Percentiles rank a stretch among this genome's conserved stretches.
These are phyloP conservation scores for Homarus gammarus DNA, from an alignment of 2,888 invertebrate species.

Conservation along the genomic window DNA sequence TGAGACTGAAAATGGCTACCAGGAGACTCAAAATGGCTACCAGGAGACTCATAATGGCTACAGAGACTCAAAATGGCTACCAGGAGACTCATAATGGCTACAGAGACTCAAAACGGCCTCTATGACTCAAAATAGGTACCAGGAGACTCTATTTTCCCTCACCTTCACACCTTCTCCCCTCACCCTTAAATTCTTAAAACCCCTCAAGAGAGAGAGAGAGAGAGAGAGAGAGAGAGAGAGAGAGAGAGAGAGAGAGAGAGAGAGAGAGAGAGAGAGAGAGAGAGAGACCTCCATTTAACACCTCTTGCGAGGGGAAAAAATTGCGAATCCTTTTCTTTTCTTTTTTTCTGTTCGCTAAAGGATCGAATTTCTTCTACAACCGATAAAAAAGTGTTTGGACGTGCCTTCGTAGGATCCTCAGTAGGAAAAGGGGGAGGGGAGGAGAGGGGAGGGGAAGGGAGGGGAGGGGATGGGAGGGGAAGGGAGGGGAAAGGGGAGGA, in stretches of 20 bases:
- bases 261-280: background rate
- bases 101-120: no score
- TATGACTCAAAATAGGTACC: no score
- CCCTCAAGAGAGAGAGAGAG: no score
- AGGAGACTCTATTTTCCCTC: no score
- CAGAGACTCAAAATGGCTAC: no score
- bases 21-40: no score
- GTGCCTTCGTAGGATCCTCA: background rate
- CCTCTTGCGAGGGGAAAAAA: background rate
- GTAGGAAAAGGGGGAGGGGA: background rate
- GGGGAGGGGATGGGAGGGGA: background rate
- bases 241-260: background rate
- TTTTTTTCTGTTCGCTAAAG: background rate
- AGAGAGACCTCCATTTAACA: background rate
- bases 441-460: background rate
- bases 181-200: no score
- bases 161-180: no score
- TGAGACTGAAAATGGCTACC: no score
- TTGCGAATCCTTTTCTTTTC: background rate
- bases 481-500: background rate
- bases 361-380: background rate
- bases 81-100: no score
- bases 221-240: background rate
- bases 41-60: no score
- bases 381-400: background rate